These are phyloP conservation scores for Nicator chloris DNA, from an alignment of 2,113 vertebrate species.

Conservation along the genomic window DNA sequence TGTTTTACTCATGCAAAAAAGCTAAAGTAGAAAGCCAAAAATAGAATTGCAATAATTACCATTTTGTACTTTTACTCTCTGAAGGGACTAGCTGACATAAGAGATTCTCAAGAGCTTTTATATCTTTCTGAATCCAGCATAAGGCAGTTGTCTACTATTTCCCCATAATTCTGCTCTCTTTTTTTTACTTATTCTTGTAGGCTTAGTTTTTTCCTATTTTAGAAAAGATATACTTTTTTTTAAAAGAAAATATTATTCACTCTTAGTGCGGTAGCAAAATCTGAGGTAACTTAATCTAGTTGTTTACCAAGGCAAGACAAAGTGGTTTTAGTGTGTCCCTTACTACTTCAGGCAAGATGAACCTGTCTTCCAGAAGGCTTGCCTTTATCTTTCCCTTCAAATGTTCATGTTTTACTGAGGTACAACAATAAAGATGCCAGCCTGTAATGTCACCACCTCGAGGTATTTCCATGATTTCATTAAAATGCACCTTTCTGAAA, in stretches of 20 bases:
- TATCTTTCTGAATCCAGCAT: background rate
- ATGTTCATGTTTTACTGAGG: background rate
- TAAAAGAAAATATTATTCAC: background rate
- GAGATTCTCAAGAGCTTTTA: background rate
- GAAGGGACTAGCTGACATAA: background rate
- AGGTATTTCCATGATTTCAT: background rate
- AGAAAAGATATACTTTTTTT: background rate
- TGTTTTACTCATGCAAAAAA: background rate
- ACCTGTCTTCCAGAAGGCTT: background rate
- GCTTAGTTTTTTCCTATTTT: background rate
- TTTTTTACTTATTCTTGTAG: background rate
- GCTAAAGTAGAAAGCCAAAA: background rate
- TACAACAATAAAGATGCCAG: background rate
- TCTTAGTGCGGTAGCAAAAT: background rate
- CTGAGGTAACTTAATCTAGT: background rate
- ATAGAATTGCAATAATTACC: background rate
- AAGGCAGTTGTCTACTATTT: background rate
- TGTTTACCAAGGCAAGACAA: background rate
- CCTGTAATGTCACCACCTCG: background rate
- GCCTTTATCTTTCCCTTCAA: background rate
- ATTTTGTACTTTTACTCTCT: background rate
- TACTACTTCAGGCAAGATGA: background rate
- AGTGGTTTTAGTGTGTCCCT: background rate
- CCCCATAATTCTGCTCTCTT: background rate
- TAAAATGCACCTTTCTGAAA: slow-evolving; percentile 17